Conservation (phyloP, 1,140 invertebrate genomes). For the Plectrocnemia conspersa region DNA sequence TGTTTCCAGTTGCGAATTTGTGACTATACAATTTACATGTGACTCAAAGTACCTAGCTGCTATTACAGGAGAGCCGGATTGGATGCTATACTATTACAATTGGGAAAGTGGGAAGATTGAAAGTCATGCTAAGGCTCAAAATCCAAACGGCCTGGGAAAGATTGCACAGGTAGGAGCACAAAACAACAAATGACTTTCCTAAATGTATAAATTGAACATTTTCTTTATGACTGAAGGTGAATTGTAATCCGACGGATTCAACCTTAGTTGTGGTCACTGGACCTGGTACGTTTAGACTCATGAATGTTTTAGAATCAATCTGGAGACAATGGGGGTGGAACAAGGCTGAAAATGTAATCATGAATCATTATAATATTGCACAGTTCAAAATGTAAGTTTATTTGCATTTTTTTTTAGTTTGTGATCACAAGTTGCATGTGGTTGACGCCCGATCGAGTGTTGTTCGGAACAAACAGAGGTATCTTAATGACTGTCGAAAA, state of each 20-base stretch:
- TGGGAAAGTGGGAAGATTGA: slow-evolving; percentile 82
- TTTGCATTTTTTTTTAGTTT: slow-evolving; percentile 37
- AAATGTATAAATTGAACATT: not conserved
- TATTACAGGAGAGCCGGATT: slow-evolving; percentile 74
- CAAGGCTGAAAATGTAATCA: slow-evolving; percentile 70
- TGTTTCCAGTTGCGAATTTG: slow-evolving; percentile 56
- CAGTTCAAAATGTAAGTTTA: not conserved
- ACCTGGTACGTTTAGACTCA: slow-evolving; percentile 66
- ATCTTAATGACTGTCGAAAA: slow-evolving; percentile 71
- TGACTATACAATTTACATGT: slow-evolving; percentile 69
- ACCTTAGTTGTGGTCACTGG: slow-evolving; percentile 72
- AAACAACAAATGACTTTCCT: not conserved
- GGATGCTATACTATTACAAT: slow-evolving; percentile 73
- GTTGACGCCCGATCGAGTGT: slow-evolving; percentile 67
- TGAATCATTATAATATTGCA: not conserved
- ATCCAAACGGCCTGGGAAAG: slow-evolving; percentile 54
- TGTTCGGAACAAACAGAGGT: slow-evolving; percentile 71
- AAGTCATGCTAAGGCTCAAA: slow-evolving; percentile 65
- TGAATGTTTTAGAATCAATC: slow-evolving; percentile 72
- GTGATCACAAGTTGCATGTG: slow-evolving; percentile 62
- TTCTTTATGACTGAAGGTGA: slow-evolving; percentile 39
- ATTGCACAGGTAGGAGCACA: slow-evolving; percentile 37
- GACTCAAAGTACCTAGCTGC: slow-evolving; percentile 75
- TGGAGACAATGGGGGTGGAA: slow-evolving; percentile 79
- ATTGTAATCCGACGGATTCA: slow-evolving; percentile 68